phyloP scores from a whole-genome alignment of 2,888 invertebrate species.

The Drosophila macrospina region DNA sequence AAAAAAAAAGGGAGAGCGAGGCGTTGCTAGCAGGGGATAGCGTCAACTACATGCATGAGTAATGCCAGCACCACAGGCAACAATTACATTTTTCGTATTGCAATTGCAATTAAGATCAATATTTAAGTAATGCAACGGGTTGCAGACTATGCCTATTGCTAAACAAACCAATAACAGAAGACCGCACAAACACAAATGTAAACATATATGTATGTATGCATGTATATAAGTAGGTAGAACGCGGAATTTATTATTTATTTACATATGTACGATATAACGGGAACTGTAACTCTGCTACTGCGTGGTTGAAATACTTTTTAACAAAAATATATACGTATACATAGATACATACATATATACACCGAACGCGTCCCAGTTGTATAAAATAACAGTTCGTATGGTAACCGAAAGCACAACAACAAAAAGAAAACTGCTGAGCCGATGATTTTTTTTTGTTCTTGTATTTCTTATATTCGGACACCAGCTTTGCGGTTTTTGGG shows the following conservation, averaged over 20 bases:
- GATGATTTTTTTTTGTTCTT: slow-evolving; percentile 24
- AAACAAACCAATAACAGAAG: slow-evolving; percentile 55
- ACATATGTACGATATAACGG: slow-evolving; percentile 54
- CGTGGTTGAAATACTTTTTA: slow-evolving; percentile 64
- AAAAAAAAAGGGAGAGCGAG: slow-evolving; percentile 6
- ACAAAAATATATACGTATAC: slow-evolving; percentile 39
- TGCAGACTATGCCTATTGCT: slow-evolving; percentile 51
- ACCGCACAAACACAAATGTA: slow-evolving; percentile 24
- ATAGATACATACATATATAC: slow-evolving; percentile 19
- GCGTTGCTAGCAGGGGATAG: background rate
- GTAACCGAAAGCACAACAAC: slow-evolving; percentile 56
- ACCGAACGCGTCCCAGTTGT: slow-evolving; percentile 47
- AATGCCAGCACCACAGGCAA: slow-evolving; percentile 43
- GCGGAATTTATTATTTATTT: slow-evolving; percentile 52
- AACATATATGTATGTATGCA: slow-evolving; percentile 9
- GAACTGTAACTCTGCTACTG: slow-evolving; percentile 38
- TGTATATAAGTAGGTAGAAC: slow-evolving; percentile 32
- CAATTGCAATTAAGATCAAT: slow-evolving; percentile 70
- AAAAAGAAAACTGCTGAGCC: slow-evolving; percentile 64
- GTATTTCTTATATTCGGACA: slow-evolving; percentile 16
- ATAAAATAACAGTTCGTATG: slow-evolving; percentile 67
- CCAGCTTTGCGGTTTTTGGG: slow-evolving; percentile 54
- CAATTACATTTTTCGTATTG: slow-evolving; percentile 38
- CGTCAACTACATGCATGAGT: slow-evolving; percentile 61
- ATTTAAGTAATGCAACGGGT: slow-evolving; percentile 65